Evolutionary conservation across 2,797 vertebrate genomes (phyloP), one percentile per base, ranked within the genome.

Genomic region (Protosalanx chinensis): DNA sequence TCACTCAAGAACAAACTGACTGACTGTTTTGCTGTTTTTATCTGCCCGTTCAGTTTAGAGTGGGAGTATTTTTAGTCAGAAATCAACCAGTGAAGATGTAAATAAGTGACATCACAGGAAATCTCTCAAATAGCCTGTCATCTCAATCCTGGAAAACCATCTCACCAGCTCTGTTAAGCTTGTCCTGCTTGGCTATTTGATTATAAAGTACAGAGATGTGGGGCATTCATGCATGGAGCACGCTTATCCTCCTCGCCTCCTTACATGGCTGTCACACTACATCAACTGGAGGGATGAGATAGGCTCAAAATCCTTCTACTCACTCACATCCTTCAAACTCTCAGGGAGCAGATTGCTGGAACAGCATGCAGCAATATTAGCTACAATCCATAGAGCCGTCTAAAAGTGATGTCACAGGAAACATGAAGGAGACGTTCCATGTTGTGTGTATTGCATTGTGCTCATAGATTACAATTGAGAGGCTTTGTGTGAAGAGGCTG

Each of bases 81-180:
- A 74, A 83, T 83, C 72, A 75, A 60, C 51, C 66, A 46, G 51
- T 77, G 12, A 30, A 61, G n/a, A 64, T 71, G 57, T 67, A 78
- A 71, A 7, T 80, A 86, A 89, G 63, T 88, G 89, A 86, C 85
- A 85, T 78, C 70, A 71, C 73, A 73, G 74, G 76, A 86, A 91
- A 90, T 91, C 85, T 86, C 81, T 85, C 29, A 86, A 90, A 90
- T 88, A 85, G 81, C 76, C 83, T 84, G 87, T 88, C 85, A 78
- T 74, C 86, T 73, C 62, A 77, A 76, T 83, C 86, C 72, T 64
- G 68, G 32, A 69, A 66, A 53, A 58, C 73, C 72, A 74, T 75
- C 77, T 87, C 83, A 75, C 71, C 73, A 61, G 73, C 76, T 73
- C 76, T 84, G 80, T 78, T 75, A 72, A 78, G 73, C 79, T 70